Base-by-base conservation (phyloP, 2,113 vertebrate genomes). In the Grammomys dolichurus region DNA sequence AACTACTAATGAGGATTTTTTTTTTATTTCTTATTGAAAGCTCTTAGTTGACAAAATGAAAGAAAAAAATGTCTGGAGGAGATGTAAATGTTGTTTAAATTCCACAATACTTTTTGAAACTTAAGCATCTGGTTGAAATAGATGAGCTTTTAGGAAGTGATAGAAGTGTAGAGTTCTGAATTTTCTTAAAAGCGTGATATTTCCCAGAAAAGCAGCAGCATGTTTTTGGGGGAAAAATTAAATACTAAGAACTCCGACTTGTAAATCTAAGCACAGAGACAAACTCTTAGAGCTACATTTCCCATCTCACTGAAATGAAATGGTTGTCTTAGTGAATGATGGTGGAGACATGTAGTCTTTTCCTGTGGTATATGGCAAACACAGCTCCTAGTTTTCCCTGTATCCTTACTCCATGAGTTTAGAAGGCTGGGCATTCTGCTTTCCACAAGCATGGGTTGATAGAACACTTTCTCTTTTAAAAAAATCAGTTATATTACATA, bases 1-100 rank as follows among this genome's bases (percentile, higher is more conserved):
- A 97, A 93, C 77, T 95, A 84, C 75, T 97, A 80, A 84, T 70
- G 90, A 97, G 63, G 88, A 78, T 19, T 46, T 84, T 40, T 89
- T 93, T 87, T 93, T 94, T 80, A 51, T 92, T 94, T 67, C 8
- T 84, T 92, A 95, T 28, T 93, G n/a, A 91, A 89, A 11, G 56
- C 8, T 96, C 28, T 80, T 48, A 40, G 43, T 96, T 92, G 51
- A 77, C 93, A 94, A 94, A 96, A 97, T 40, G 5, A 58, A 76
- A 69, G 2, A 69, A 81, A 81, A 76, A 94, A 67, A 48, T 94
- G 90, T 93, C 89, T 17, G 54, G 85, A 69, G 65, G 77, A 94
- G 7, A 94, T 81, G 28, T 11, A 84, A 76, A 31, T 72, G 76
- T 19, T 94, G 70, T 88, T 95, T 93, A 89, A 93, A 93, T 95